Evolutionary conservation across 2,888 invertebrate species (phyloP).

Genomic region (Melanchra persicariae): DNA sequence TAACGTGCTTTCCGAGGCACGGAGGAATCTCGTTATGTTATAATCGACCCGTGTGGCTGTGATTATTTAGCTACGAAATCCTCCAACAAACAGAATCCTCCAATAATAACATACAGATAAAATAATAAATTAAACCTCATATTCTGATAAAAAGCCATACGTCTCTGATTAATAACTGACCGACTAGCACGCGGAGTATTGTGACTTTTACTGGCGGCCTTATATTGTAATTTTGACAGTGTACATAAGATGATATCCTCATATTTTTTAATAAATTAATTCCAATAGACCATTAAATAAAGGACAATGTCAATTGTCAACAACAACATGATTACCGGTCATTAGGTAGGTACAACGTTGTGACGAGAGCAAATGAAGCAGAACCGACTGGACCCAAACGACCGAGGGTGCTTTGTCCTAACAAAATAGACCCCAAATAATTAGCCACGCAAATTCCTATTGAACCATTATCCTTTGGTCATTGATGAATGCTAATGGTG

Average conservation of each 20-base stretch:
- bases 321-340: conserved; percentile 36
- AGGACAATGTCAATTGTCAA: conserved; percentile 19
- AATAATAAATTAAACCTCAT: not conserved
- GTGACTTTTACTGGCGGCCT: too few species aligned
- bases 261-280: too few species aligned
- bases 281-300: not conserved
- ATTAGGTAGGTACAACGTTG: conserved; percentile 65
- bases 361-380: conserved; percentile 76
- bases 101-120: not conserved
- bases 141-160: too few species aligned
- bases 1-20: too few species aligned
- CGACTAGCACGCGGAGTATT: too few species aligned
- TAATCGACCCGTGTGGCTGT: too few species aligned
- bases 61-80: too few species aligned
- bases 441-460: conserved; percentile 71
- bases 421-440: conserved; percentile 88
- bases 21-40: too few species aligned
- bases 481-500: conserved; percentile 16
- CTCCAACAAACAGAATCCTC: too few species aligned
- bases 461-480: conserved; percentile 46
- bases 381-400: conserved; percentile 80
- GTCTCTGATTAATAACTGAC: too few species aligned
- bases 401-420: conserved; percentile 79
- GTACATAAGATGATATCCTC: too few species aligned
- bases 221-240: too few species aligned